Percentiles rank a stretch among this genome's conserved stretches.
phyloP scores from a whole-genome alignment of 2,113 vertebrate species.

The Pseudois nayaur region DNA sequence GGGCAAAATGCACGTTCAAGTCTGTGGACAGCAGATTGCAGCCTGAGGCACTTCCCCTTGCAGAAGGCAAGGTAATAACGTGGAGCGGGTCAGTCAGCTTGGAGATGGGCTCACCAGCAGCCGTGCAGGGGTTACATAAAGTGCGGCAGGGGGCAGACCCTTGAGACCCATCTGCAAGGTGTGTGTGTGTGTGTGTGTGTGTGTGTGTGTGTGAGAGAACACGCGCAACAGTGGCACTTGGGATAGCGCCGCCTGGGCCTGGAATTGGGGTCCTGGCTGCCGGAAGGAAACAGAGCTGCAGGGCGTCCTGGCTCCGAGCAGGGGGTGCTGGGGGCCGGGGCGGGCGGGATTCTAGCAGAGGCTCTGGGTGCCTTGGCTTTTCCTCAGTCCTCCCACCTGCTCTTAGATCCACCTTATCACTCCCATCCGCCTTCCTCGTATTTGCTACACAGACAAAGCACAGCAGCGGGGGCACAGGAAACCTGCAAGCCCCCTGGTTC shows the following conservation, averaged over 20 bases:
- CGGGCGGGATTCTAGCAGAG: not conserved
- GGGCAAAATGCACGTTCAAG: not conserved
- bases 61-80: not conserved
- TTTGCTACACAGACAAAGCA: not conserved
- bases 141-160: not conserved
- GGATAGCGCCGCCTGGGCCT: not conserved
- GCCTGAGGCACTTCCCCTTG: not conserved
- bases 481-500: not conserved
- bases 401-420: not conserved
- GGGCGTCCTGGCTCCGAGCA: not conserved
- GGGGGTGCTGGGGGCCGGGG: not conserved
- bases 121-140: not conserved
- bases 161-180: not conserved
- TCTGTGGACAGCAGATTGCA: not conserved
- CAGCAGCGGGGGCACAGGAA: not conserved
- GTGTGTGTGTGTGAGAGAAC: not conserved
- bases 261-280: not conserved
- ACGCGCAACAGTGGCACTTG: no score
- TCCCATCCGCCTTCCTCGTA: rapidly evolving
- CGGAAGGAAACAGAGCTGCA: not conserved
- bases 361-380: not conserved
- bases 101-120: not conserved
- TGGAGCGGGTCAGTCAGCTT: not conserved
- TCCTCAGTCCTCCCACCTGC: not conserved
- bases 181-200: not conserved